Conservation (phyloP, 2,888 invertebrate species). For the Lycia hirtaria region DNA sequence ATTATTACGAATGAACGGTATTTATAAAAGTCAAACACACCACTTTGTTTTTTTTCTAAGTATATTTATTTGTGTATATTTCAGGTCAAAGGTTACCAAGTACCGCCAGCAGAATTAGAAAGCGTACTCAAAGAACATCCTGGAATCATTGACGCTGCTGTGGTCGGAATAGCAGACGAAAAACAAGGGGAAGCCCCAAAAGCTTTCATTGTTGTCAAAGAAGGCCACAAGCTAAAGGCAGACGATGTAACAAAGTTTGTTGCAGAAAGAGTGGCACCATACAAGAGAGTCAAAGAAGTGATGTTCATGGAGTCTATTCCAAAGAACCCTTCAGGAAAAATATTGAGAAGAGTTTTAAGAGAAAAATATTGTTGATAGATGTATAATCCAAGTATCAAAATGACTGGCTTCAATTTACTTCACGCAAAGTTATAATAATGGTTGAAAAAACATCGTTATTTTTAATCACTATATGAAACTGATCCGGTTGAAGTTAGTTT, state of each 20-base stretch:
- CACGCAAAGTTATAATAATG: no score
- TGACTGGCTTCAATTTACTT: no score
- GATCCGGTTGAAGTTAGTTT: no score
- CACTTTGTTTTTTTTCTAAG: no score
- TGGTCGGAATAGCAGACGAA: conserved; percentile 90
- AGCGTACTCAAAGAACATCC: conserved; percentile 89
- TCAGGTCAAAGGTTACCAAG: conserved; percentile 88
- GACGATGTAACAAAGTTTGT: conserved; percentile 87
- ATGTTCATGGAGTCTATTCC: conserved; percentile 88
- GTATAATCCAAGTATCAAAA: neutral
- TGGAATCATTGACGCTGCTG: conserved; percentile 91
- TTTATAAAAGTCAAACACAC: no score
- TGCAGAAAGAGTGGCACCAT: conserved; percentile 88
- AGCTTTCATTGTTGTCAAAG: conserved; percentile 88
- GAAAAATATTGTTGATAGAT: conserved; percentile 53
- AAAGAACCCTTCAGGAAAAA: conserved; percentile 91
- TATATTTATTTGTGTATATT: no score
- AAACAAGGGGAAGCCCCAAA: conserved; percentile 90
- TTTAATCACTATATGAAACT: no score
- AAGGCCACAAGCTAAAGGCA: conserved; percentile 66
- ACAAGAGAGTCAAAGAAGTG: conserved; percentile 89
- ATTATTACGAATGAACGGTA: no score
- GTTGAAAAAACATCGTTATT: no score
- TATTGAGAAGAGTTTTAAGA: conserved; percentile 86
- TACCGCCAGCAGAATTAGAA: conserved; percentile 95